Base-by-base conservation (phyloP, 2,797 vertebrate genomes). In the Notolepis coatsorum region DNA sequence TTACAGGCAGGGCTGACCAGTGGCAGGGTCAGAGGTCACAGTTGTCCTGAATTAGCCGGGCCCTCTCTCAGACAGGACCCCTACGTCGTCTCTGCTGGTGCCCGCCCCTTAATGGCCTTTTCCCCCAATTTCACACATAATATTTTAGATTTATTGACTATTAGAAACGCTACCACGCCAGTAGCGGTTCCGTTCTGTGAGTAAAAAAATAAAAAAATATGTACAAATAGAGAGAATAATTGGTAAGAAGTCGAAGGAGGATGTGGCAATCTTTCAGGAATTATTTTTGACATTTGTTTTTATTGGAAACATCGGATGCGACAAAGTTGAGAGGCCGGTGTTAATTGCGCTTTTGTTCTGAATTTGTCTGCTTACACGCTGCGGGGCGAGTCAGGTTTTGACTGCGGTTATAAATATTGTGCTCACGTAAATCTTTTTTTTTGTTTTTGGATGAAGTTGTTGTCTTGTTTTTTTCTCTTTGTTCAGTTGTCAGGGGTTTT, bases 131-230 rank as follows among this genome's bases (percentile, higher is more conserved):
- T 98, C 96, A 94, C 97, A 99, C 96, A 90, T 98, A 97, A 98
- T 99, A 96, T 96, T 95, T 96, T 89, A 95, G 94, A 96, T 98
- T 97, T 99, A 99, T 97, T 95, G 96, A 93, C 95, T 96, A 95
- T 96, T 95, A 95, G 93, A 94, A 94, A 96, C 91, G 94, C 95
- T 96, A 86, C 93, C 93, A 94, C 78, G 95, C 94, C 95, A 90
- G 94, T 95, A 96, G 95, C 91, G 86, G 92, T 96, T 96, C 95
- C 91, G 93, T 92, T 94, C n/a, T n/a, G n/a, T n/a, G n/a, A n/a
- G n/a, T n/a, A 23, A 68, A 48, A 37, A 65, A 75, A 84, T 85
- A 93, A 84, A 83, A 89, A 91, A 92, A 90, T 88, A 94, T 94
- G 92, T 93, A 92, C 91, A 93, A 95, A 94, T 95, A 86, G 89